phyloP scores from a whole-genome alignment of 2,113 vertebrate species.

The Castor canadensis region DNA sequence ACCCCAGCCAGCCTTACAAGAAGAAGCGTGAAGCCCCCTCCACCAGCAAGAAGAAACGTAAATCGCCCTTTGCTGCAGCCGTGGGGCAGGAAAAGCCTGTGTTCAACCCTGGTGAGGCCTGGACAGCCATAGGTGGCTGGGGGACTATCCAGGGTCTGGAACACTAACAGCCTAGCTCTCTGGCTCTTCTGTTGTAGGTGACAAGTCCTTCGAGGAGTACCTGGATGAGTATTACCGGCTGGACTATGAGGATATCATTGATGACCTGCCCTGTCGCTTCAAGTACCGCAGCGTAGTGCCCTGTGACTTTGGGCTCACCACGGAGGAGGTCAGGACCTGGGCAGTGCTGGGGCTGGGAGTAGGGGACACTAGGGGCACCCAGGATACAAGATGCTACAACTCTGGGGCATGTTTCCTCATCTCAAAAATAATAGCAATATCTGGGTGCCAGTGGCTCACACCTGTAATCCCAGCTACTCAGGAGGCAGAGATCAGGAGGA shows the following conservation, averaged over 20 bases:
- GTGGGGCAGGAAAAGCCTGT: slow-evolving; percentile 86
- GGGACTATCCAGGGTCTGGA: fast-evolving
- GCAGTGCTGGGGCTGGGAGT: fast-evolving
- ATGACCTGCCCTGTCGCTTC: slow-evolving; percentile 93
- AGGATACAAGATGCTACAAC: background rate
- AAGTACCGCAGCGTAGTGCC: slow-evolving; percentile 90
- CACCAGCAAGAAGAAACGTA: slow-evolving; percentile 88
- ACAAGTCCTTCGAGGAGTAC: slow-evolving; percentile 91
- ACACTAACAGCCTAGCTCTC: background rate
- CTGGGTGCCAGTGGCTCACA: too few relatives aligned
- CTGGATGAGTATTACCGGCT: slow-evolving; percentile 92
- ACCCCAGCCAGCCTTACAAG: slow-evolving; percentile 86
- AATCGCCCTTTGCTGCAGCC: slow-evolving; percentile 87
- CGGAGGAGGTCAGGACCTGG: slow-evolving; percentile 86
- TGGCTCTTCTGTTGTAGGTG: slow-evolving; percentile 75
- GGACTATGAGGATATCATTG: slow-evolving; percentile 93
- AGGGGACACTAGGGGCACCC: too few relatives aligned
- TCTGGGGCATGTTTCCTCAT: background rate
- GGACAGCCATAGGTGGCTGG: fast-evolving
- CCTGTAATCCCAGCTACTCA: too few relatives aligned
- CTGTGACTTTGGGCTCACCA: slow-evolving; percentile 92
- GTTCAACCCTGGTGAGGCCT: slow-evolving; percentile 88
- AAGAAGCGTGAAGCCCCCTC: slow-evolving; percentile 81
- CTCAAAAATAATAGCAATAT: background rate
- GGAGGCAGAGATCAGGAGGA: too few relatives aligned